Percentiles rank a stretch among this genome's conserved stretches.
Conservation (phyloP, 2,888 invertebrate species). For the Chironomus riparius region DNA sequence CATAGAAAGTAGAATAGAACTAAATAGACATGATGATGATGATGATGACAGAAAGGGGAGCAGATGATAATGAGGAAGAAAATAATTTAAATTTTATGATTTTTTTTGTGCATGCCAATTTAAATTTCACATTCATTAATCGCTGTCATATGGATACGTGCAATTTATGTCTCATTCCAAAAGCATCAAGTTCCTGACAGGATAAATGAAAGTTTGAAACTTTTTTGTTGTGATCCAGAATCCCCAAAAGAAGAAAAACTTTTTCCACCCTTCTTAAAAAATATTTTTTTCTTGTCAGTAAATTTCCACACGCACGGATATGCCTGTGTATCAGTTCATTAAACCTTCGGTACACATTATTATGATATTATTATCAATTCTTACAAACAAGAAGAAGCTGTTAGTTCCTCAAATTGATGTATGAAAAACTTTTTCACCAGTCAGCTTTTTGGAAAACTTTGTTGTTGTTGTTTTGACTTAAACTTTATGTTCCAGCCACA, state of each 20-base stretch:
- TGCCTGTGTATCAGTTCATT: not conserved
- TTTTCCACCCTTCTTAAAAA: not conserved
- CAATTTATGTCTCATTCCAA: too few relatives aligned
- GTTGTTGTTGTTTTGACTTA: too few relatives aligned
- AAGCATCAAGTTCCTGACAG: too few relatives aligned
- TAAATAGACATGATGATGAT: not conserved
- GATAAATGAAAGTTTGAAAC: too few relatives aligned
- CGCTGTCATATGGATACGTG: too few relatives aligned
- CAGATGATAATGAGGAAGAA: not conserved
- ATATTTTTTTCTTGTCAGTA: too few relatives aligned
- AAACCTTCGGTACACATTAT: not conserved
- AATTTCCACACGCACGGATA: not conserved
- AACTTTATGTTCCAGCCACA: not conserved
- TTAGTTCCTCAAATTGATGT: not conserved
- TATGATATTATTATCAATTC: not conserved
- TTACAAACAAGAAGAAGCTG: not conserved
- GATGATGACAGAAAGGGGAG: not conserved
- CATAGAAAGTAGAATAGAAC: not conserved
- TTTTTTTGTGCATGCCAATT: not conserved
- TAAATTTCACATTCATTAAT: too few relatives aligned
- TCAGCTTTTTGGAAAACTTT: not conserved
- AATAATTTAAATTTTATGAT: not conserved
- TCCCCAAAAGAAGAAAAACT: not conserved
- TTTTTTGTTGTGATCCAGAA: not conserved
- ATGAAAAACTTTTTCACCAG: not conserved